Evolutionary conservation across 2,113 vertebrate species (phyloP), one percentile per base, ranked within the genome.

Genomic region (Tragelaphus imberbis): DNA sequence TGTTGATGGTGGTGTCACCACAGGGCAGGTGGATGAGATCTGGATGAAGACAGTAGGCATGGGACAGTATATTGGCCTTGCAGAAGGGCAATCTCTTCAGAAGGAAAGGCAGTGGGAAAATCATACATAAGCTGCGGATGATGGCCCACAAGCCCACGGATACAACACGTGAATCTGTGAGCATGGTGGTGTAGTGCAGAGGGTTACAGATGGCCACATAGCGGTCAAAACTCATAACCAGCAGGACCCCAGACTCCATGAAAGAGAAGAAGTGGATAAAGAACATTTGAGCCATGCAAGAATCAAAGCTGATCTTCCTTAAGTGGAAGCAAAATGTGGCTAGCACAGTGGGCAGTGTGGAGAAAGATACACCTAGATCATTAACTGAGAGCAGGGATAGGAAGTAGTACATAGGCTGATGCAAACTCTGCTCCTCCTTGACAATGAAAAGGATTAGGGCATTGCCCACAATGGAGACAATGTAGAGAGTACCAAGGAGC

Each of bases 321-420:
- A 94, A 53, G 8, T 97, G 90, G 53, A 98, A 97, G 17, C 97
- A 98, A 94, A 97, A 98, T 9, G 97, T 98, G 19, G 88, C 94
- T 51, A 98, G 15, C 11, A 97, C 96, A 0, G 96, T 98, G 25
- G 97, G 97, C 15, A 98, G 21, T 0, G 97, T 98, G 49, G 97
- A 96, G 2, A 98, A 68, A 33, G 97, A 98, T 63, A 98, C 96
- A 12, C 97, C 96, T 7, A 98, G 49, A 75, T 98, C 98, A 47
- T 97, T 98, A 12, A 91, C 11, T 36, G 98, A 97, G 1, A 98
- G 71, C 82, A 98, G 58, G 51, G 97, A 97, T 7, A 98, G 53
- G n/a, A 98, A 98, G 6, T 98, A 94, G 55, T 98, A 98, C 98
- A 98, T 98, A 59, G 98, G 98, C 30, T 98, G 91, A 40, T 98